Evolutionary conservation across 2,113 vertebrate genomes (phyloP).

Genomic region (human): DNA sequence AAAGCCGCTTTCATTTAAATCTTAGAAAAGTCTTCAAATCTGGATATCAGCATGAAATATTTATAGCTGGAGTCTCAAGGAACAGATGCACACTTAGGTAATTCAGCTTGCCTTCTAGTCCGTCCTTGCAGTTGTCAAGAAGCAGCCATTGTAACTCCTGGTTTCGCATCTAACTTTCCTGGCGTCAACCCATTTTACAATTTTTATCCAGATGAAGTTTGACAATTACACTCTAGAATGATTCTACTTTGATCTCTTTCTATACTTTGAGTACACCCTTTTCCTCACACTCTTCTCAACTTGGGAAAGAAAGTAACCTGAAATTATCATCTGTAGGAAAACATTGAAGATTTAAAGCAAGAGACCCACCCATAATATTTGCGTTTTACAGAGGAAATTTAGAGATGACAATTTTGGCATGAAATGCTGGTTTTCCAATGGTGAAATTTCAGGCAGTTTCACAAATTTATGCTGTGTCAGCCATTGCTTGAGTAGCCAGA

Average conservation of each 20-base stretch:
- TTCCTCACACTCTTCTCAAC: background rate
- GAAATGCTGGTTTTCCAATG: background rate
- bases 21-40: background rate
- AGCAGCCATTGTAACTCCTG: background rate
- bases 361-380: background rate
- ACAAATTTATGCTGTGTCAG: background rate
- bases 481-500: rapidly evolving
- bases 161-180: background rate
- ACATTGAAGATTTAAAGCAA: background rate
- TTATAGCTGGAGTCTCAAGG: background rate
- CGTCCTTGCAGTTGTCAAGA: background rate
- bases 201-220: background rate
- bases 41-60: background rate
- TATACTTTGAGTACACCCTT: background rate
- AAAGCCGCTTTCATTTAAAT: background rate
- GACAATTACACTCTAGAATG: background rate
- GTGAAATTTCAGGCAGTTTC: background rate
- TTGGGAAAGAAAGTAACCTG: background rate
- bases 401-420: background rate
- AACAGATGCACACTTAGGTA: background rate
- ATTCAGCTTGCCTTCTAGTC: background rate
- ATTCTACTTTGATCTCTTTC: background rate
- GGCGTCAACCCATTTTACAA: background rate
- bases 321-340: background rate
- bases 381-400: background rate